These are phyloP conservation scores for Drosophila punjabiensis DNA, from an alignment of 1,140 invertebrate species.

Conservation along the genomic window DNA sequence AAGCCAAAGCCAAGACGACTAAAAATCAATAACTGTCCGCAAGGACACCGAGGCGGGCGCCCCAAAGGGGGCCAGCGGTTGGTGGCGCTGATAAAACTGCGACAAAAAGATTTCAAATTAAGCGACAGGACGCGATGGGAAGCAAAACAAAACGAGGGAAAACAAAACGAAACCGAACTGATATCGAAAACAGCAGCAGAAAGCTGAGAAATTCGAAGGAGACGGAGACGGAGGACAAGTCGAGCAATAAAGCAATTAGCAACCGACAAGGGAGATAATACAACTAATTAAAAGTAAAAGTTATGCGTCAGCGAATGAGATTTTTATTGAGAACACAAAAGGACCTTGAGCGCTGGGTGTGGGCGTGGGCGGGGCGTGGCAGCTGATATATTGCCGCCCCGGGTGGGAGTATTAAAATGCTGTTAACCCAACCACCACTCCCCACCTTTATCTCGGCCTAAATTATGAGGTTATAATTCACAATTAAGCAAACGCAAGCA, in stretches of 20 bases:
- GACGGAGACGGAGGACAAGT: slow-evolving; percentile 25
- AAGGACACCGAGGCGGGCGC: slow-evolving; percentile 52
- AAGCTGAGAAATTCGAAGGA: slow-evolving; percentile 3
- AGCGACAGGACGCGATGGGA: slow-evolving; percentile 46
- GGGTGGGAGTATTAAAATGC: slow-evolving; percentile 72
- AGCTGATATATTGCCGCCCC: slow-evolving; percentile 59
- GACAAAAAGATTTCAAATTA: slow-evolving; percentile 77
- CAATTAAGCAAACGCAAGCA: slow-evolving; percentile 80
- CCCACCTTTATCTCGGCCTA: slow-evolving; percentile 48
- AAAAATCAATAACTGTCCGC: slow-evolving; percentile 80
- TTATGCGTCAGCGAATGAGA: slow-evolving; percentile 83
- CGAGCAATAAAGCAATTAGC: slow-evolving; percentile 81
- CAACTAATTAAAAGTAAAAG: slow-evolving; percentile 84
- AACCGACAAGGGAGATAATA: slow-evolving; percentile 81
- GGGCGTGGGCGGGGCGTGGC: slow-evolving; percentile 9
- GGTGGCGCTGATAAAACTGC: slow-evolving; percentile 72
- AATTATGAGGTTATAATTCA: slow-evolving; percentile 81
- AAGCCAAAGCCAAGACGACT: slow-evolving; percentile 47
- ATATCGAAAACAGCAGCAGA: slow-evolving; percentile 13
- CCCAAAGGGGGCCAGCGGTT: slow-evolving; percentile 18
- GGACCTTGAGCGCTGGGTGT: background rate
- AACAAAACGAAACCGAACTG: slow-evolving; percentile 13
- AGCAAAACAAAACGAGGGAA: slow-evolving; percentile 23
- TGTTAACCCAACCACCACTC: slow-evolving; percentile 37
- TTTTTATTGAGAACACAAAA: slow-evolving; percentile 73